Evolutionary conservation across 2,888 invertebrate genomes (phyloP), one percentile per base, ranked within the genome.

Genomic region (Xestobium rufovillosum): DNA sequence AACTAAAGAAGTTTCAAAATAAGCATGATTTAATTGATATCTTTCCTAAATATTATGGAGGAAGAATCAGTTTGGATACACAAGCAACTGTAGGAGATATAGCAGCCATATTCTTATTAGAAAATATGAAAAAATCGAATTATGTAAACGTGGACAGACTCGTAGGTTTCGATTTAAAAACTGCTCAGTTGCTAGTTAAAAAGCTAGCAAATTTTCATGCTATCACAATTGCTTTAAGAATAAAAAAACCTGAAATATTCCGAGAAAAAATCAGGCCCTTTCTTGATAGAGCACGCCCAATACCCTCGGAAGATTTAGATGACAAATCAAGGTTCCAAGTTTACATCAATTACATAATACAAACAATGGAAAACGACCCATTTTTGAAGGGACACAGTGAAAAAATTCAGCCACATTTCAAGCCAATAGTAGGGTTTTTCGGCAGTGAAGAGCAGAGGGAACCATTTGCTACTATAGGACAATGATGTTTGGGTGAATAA

Each of bases 41-140:
- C 2, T 59, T 68, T 28, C 63, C 73, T 0, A 56, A 60, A 1
- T 69, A 63, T 38, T 73, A 66, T 44, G 41, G 43, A 12, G 73
- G 73, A 0, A 58, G 72, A 27, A 51, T 69, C 26, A 41, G 43
- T 30, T 19, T 44, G 25, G 15, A 41, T 11, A n/a, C 31, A 19
- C 11, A 12, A 2, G 35, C 34, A 11, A 3, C 2, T 14, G 38
- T 45, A 3, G n/a, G n/a, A n/a, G 39, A 39, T 26, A 11, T 23
- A 8, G 41, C 43, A 16, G 38, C 39, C 10, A 37, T 43, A 14
- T 16, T 45, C 14, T 12, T 45, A 13, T 27, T 45, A n/a, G 41
- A 43, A 33, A 45, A 45, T 29, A 28, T 45, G n/a, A 41, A 36
- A 31, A 8, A 15, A 4, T 14, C 6, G n/a, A 31, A 28, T 6